A percentile compares a stretch with the other conserved stretches of the same genome.
Evolutionary conservation across 2,113 vertebrate species (phyloP).

Genomic region (Xenopus borealis): DNA sequence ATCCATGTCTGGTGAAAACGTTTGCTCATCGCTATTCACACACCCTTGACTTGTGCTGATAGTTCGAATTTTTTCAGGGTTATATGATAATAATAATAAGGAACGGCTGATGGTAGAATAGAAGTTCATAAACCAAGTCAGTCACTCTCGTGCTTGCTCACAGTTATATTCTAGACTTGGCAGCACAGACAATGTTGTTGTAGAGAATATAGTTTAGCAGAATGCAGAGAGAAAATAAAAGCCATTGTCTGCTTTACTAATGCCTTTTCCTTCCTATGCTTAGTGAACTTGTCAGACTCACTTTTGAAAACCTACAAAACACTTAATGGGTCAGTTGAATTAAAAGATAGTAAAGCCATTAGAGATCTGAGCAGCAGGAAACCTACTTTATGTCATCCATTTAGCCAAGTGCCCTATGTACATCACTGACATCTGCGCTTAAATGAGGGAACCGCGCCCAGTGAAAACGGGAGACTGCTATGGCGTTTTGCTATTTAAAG

Average conservation of each 20-base stretch:
- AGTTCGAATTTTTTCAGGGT: too few species aligned
- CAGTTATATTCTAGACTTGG: not conserved
- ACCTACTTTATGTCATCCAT: not conserved
- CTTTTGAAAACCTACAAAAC: slow-evolving; percentile 15
- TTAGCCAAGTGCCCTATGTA: not conserved
- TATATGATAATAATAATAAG: not conserved
- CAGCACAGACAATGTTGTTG: slow-evolving; percentile 10
- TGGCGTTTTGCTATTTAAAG: too few species aligned
- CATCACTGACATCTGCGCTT: slow-evolving; percentile 1
- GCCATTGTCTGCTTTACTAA: slow-evolving; percentile 3
- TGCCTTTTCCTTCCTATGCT: slow-evolving; percentile 13
- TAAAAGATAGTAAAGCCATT: slow-evolving; percentile 24
- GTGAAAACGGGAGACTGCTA: too few species aligned
- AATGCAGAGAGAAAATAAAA: not conserved
- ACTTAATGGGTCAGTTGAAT: slow-evolving; percentile 25
- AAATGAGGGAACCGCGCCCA: too few species aligned
- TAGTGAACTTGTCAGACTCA: slow-evolving; percentile 19
- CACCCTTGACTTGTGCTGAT: too few species aligned
- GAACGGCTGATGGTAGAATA: not conserved
- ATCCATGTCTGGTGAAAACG: too few species aligned
- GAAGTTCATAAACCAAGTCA: too few species aligned
- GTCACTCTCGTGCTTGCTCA: not conserved
- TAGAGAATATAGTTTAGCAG: not conserved
- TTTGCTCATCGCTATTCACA: too few species aligned
- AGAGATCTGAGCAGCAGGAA: slow-evolving; percentile 11